Conservation (phyloP, 1,140 invertebrate species). For the Colletes latitarsis region DNA sequence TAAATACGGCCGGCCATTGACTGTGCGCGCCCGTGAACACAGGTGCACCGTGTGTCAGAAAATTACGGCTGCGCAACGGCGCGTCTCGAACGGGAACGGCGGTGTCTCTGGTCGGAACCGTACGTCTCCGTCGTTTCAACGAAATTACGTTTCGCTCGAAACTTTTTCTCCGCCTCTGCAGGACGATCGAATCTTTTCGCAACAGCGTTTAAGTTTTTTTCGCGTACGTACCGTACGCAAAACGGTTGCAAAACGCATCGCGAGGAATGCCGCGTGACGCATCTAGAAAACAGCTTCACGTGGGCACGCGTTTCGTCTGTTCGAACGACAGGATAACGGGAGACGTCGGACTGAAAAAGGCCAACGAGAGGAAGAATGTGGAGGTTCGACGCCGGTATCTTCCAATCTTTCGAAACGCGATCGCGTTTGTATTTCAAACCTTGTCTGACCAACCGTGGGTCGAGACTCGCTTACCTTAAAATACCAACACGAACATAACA, state of each 20-base stretch:
- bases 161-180: too few relatives aligned
- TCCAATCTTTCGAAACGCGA: neutral
- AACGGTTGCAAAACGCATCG: slow-evolving; percentile 4
- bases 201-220: neutral
- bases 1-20: slow-evolving; percentile 69
- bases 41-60: slow-evolving; percentile 31
- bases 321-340: neutral
- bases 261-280: slow-evolving; percentile 10
- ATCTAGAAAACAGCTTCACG: slow-evolving; percentile 3
- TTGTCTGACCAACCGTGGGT: too few relatives aligned
- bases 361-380: neutral
- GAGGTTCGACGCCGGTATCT: neutral
- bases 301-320: slow-evolving; percentile 23
- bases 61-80: slow-evolving; percentile 33
- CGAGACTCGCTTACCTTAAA: too few relatives aligned
- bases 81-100: too few relatives aligned
- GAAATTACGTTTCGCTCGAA: too few relatives aligned
- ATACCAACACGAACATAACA: too few relatives aligned
- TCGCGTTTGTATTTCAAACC: too few relatives aligned
- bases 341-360: neutral
- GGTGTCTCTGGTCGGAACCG: too few relatives aligned
- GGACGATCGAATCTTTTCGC: neutral
- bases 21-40: slow-evolving; percentile 43
- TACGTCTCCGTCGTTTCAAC: too few relatives aligned
- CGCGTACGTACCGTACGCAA: neutral